Evolutionary conservation across 2,113 vertebrate genomes (phyloP).

Genomic region (Pseudorectes ferrugineus): DNA sequence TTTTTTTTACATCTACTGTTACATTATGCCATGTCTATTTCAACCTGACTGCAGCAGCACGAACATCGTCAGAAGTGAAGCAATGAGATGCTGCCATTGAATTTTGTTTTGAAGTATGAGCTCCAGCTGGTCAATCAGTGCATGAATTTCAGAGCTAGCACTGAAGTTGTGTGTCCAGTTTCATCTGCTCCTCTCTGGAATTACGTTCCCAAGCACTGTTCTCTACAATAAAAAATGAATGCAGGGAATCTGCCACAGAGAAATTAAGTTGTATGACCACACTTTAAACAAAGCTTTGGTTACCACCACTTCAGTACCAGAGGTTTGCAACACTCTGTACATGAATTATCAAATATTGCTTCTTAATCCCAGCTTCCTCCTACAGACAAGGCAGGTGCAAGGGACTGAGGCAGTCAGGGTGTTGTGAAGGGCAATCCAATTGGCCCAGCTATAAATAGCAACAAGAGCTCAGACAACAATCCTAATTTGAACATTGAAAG

Average conservation of each 20-base stretch:
- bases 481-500: not conserved
- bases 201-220: accelerated
- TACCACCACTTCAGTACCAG: not conserved
- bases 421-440: not conserved
- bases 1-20: not conserved
- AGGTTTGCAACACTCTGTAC: not conserved
- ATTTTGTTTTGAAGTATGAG: not conserved
- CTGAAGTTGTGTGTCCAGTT: not conserved
- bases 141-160: not conserved
- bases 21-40: not conserved
- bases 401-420: not conserved
- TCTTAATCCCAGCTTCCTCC: not conserved
- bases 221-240: not conserved
- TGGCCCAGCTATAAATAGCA: not conserved
- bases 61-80: not conserved
- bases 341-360: not conserved
- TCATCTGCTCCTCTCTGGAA: not conserved
- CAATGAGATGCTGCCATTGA: not conserved
- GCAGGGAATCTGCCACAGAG: not conserved
- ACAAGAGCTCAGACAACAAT: not conserved
- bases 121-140: not conserved
- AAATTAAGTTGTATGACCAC: not conserved
- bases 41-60: not conserved
- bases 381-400: not conserved
- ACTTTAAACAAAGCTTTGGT: not conserved